Base-by-base conservation (phyloP, 2,888 invertebrate species). In the Acanthosepion pharaonis region DNA sequence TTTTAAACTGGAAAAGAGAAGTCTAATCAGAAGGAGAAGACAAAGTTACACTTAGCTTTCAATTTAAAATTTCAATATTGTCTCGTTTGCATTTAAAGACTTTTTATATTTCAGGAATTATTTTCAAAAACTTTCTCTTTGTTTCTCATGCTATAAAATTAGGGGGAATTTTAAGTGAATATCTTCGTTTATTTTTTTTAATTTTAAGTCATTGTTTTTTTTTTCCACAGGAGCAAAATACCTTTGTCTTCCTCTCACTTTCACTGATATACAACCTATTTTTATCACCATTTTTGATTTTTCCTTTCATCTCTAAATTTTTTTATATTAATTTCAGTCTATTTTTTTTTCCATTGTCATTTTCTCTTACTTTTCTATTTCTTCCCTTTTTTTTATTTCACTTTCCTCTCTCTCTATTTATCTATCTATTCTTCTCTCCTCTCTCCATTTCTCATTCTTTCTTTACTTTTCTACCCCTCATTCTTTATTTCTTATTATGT, bases 31-130 rank as follows among this genome's bases (percentile, higher is more conserved):
- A n/a, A 11, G 33, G 78, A 33, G n/a, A 78, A 78, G 78, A 78
- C 78, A 78, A 78, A 78, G 78, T 78, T n/a, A n/a, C n/a, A 78
- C n/a, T 78, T 78, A 78, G 78, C 78, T 78, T 78, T n/a, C 78
- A 78, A 78, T 78, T 78, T 78, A 78, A 78, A 78, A 33, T 78
- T 78, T 78, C n/a, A 78, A 78, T 78, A 23, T n/a, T 33, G 78
- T 78, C 78, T 33, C n/a, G 78, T 78, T 78, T n/a, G n/a, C 18
- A 78, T 78, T n/a, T n/a, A 78, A 78, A 28, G n/a, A 78, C 33
- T 78, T 78, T 42, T 78, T n/a, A 78, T 78, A 78, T 78, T n/a
- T 33, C 15, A 23, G n/a, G 59, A 59, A 78, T 33, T 78, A n/a
- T 78, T 78, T 78, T 78, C 23, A 33, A 78, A 78, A 78, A n/a